Base-by-base conservation (phyloP, 2,797 vertebrate genomes). In the Fistularia commersonii region DNA sequence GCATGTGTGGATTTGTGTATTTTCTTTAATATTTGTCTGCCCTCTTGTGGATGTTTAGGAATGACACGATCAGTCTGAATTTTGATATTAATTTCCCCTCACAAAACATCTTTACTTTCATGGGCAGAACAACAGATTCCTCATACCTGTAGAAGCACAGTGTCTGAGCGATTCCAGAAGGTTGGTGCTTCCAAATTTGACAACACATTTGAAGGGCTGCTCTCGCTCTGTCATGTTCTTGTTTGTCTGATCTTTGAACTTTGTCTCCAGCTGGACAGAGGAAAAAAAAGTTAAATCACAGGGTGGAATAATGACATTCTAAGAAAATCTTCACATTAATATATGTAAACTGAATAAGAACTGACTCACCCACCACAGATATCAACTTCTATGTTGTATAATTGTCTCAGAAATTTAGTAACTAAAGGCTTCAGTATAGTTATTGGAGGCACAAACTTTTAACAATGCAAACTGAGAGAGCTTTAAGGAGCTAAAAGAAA, bases 181-280 rank as follows among this genome's bases (percentile, higher is more conserved):
- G 78, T 93, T 91, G 4, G 87, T 89, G 78, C 96, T 96, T 15
- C 91, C 82, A 89, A 98, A 98, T 72, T 88, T 95, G 43, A 98
- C 82, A 32, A 91, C 69, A 62, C 95, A 96, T 84, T 79, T 90
- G 75, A 98, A 93, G 1, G 92, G 89, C 42, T 93, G 87, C 1
- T 87, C 76, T 36, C 79, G 82, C 39, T 86, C 81, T 7, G 85
- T 64, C 72, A 94, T 80, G 58, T 78, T 82, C 36, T 64, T 36
- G 39, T 80, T 80, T 45, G 70, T 68, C 48, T 81, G 69, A 69
- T 90, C 88, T 88, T 68, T 92, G 87, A 94, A 98, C 75, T 85
- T 90, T 0, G 96, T 99, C 76, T 98, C 93, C 72, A 99, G 89
- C 96, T 99, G 78, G 62, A 8, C 3, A 52, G 8, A 43, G 44